Evolutionary conservation across 2,113 vertebrate species (phyloP), one percentile per base, ranked within the genome.

Genomic region (Corythornis vintsioides): DNA sequence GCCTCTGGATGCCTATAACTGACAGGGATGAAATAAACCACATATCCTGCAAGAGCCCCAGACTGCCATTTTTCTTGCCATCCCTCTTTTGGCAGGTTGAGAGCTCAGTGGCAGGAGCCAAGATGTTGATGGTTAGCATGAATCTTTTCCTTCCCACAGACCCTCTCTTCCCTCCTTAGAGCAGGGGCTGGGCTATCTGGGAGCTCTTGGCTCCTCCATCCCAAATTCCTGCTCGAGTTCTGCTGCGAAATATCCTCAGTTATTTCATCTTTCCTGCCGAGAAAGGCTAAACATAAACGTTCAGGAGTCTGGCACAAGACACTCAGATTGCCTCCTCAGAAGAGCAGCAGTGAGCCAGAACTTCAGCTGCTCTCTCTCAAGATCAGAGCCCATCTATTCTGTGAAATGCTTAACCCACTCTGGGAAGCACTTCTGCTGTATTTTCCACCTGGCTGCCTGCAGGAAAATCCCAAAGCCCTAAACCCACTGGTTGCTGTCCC

Each of bases 1-100:
- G 78, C 91, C 94, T 60, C 83, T 88, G 67, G 53, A 35, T 64
- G 80, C 48, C 71, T 89, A 0, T 83, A 90, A 90, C 84, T 95
- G 61, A 90, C 56, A 87, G 83, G 81, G 55, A 85, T 87, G 77
- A 70, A 90, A 82, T 50, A 93, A 96, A 89, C 78, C 55, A 77
- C 86, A 88, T 56, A 61, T 87, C 91, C 91, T 94, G 89, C 63
- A 93, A 85, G 91, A 85, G 69, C 74, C 66, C 35, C 3, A 31
- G 50, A 13, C 55, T 89, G 56, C 90, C 67, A 29, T 92, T 91
- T 83, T 77, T 93, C 92, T 88, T 72, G 73, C 15, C 15, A 0
- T 86, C 94, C 91, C 71, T 70, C 85, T 40, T 67, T 78, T 94
- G 94, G 89, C 87, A 88, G 89, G 88, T 73, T 66, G 80, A 53